Evolutionary conservation across 2,113 vertebrate species (phyloP).

Genomic region (Ursus arctos): DNA sequence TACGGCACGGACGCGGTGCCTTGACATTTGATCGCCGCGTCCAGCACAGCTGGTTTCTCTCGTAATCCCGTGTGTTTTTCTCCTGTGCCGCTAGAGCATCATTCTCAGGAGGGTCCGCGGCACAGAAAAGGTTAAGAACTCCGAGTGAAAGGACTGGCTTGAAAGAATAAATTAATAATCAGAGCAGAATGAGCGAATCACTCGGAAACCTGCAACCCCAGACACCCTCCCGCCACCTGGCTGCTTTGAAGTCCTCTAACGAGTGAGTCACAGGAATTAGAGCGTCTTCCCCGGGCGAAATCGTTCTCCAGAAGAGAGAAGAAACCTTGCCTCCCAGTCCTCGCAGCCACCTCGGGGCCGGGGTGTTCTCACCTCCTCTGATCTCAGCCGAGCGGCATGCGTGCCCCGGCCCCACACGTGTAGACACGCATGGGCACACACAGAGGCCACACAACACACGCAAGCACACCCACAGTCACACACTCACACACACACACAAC

Average conservation of each 20-base stretch:
- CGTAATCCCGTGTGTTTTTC: rapidly evolving
- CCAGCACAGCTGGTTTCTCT: background rate
- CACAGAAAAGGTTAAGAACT: conserved; percentile 58
- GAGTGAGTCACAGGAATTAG: conserved; percentile 62
- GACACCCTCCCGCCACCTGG: conserved; percentile 65
- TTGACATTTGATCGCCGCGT: rapidly evolving
- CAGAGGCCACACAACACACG: background rate
- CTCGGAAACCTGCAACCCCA: conserved; percentile 58
- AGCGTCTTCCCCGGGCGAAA: background rate
- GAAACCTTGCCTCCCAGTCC: background rate
- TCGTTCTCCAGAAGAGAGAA: conserved; percentile 24
- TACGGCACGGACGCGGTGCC: rapidly evolving
- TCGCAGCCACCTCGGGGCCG: background rate
- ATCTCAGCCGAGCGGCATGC: background rate
- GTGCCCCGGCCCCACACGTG: background rate
- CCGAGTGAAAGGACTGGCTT: background rate
- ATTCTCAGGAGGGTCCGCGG: background rate
- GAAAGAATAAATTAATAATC: conserved; percentile 65
- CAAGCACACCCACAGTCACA: background rate
- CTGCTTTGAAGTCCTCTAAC: conserved; percentile 70
- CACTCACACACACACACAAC: background rate
- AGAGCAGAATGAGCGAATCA: conserved; percentile 49
- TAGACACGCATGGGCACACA: background rate
- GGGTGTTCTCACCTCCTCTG: background rate
- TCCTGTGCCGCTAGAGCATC: background rate